Percentiles rank a stretch among this genome's conserved stretches.
Conservation (phyloP, 2,797 vertebrate species). For the Periparus ater region DNA sequence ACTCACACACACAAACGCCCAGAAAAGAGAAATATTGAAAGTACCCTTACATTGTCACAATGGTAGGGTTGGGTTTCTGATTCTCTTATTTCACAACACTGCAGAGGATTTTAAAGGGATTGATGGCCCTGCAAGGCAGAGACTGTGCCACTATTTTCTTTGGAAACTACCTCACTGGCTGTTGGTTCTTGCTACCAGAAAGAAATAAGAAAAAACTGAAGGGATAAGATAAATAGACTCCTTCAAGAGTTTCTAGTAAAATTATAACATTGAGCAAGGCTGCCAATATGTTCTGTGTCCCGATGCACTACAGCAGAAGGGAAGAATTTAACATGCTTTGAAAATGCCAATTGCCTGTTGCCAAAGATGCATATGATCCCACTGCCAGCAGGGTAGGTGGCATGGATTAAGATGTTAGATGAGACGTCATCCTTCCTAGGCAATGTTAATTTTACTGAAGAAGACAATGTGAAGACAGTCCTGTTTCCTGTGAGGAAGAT, state of each 20-base stretch:
- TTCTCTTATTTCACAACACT: slow-evolving; percentile 31
- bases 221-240: slow-evolving; percentile 33
- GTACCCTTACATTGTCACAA: slow-evolving; percentile 2
- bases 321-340: slow-evolving; percentile 33
- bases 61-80: neutral
- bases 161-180: neutral
- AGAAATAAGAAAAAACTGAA: slow-evolving; percentile 40
- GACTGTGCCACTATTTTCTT: slow-evolving; percentile 26
- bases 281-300: neutral
- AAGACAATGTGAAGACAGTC: neutral
- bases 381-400: neutral
- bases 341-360: slow-evolving; percentile 47
- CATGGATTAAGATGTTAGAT: slow-evolving; percentile 23
- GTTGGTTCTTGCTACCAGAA: slow-evolving; percentile 39
- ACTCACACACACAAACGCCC: neutral
- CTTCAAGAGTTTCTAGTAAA: slow-evolving; percentile 41
- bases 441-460: neutral
- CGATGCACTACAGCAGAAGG: slow-evolving; percentile 50
- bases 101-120: neutral
- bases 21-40: slow-evolving; percentile 24
- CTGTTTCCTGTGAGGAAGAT: neutral
- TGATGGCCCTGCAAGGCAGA: slow-evolving; percentile 9
- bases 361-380: slow-evolving; percentile 12
- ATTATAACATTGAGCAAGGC: neutral
- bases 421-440: neutral